Evolutionary conservation across 2,797 vertebrate genomes (phyloP).

Genomic region (Lutjanus campechanus): DNA sequence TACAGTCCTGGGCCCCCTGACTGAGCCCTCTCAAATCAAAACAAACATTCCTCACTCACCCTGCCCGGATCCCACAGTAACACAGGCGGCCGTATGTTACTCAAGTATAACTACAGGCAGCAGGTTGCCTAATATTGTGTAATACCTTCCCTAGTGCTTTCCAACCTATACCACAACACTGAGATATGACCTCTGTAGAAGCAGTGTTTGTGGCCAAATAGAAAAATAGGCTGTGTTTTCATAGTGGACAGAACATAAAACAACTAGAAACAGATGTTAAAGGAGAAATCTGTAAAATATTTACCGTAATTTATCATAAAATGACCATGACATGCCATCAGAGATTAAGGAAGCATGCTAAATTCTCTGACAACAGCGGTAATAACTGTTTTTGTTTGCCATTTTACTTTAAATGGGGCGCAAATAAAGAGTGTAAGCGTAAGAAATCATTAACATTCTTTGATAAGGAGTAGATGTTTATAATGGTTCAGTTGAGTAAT

Average conservation of each 20-base stretch:
- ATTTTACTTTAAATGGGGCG: no score
- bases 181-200: constrained; percentile 10
- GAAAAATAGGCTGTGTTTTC: constrained; percentile 18
- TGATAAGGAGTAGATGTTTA: no score
- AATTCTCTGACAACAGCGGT: no score
- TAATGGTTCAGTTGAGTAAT: no score
- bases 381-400: no score
- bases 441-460: no score
- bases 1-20: constrained; percentile 28
- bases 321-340: no score
- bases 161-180: constrained; percentile 18
- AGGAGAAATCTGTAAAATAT: no score
- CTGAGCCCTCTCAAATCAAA: constrained; percentile 56
- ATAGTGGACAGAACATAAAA: not conserved
- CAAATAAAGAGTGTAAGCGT: no score
- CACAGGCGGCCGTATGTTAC: constrained; percentile 62
- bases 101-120: constrained; percentile 65
- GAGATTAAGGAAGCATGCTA: not conserved
- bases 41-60: constrained; percentile 66
- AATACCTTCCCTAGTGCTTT: constrained; percentile 45
- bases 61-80: constrained; percentile 51
- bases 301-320: no score
- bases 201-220: not conserved
- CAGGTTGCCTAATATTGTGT: constrained; percentile 68
- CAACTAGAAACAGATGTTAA: not conserved